These are phyloP conservation scores for Fratercula arctica DNA, from an alignment of 2,797 vertebrate species.

Conservation along the genomic window DNA sequence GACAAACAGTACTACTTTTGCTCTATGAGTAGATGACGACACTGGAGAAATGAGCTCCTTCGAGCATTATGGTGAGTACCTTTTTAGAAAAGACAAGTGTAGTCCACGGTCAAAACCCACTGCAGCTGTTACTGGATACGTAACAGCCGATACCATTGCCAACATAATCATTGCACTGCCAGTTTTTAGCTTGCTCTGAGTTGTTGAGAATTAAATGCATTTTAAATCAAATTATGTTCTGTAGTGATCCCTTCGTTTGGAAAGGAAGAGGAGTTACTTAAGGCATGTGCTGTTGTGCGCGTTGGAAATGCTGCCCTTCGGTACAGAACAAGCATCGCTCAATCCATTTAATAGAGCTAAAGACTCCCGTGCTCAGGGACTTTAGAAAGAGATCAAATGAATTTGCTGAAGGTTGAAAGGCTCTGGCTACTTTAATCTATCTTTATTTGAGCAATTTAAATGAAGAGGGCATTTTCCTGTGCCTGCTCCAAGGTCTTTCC, in stretches of 20 bases:
- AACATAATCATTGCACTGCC: neutral
- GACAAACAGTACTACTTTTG: neutral
- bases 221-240: neutral
- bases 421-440: neutral
- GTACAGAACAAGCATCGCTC: neutral
- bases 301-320: neutral
- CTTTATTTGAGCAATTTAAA: neutral
- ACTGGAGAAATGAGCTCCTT: neutral
- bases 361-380: neutral
- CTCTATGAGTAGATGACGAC: neutral
- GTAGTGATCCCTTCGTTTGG: neutral
- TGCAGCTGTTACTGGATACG: accelerated
- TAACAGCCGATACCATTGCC: neutral
- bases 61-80: accelerated
- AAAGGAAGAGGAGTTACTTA: neutral
- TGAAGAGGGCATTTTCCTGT: neutral
- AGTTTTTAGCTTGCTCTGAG: neutral
- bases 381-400: conserved; percentile 15
- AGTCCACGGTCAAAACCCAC: neutral
- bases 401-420: conserved; percentile 42
- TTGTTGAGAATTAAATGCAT: neutral
- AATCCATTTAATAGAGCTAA: conserved; percentile 24
- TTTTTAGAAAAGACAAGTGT: neutral
- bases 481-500: neutral
- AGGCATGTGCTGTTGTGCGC: neutral